Base-by-base conservation (phyloP, 2,888 invertebrate species). In the Chalcis sispes region DNA sequence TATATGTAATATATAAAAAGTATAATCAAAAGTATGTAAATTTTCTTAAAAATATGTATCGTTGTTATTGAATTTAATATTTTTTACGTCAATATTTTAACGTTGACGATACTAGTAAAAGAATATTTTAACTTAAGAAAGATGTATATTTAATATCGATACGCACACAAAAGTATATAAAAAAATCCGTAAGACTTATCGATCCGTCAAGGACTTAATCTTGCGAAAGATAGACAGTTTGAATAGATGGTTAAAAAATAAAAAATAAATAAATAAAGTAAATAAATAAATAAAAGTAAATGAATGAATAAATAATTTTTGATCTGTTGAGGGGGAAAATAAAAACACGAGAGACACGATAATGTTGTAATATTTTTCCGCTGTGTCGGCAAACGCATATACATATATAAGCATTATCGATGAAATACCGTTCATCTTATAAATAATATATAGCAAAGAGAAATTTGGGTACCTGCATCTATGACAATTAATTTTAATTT, bases 381-480 rank as follows among this genome's bases (percentile, higher is more conserved):
- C 71, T 72, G 64, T 58, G 67, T 42, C 70, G 52, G 65, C 52
- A 71, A 64, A 65, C 65, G 48, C 69, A 65, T 70, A 73, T 73
- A 65, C 58, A 72, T 58, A 29, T 42, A n/a, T 36, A 54, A 23
- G 46, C 50, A 56, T 52, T 76, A 76, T 59, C n/a, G 32, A 70
- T 62, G 25, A 77, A 61, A 66, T 40, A 70, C 48, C 65, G 59
- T 70, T 73, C 52, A 69, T 67, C 69, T n/a, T 72, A 77, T 54
- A 72, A 62, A 73, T 77, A 48, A 20, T n/a, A 71, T 59, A 46
- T 73, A 75, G 42, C 48, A 52, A 66, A 67, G 42, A 62, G 36
- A 58, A 48, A 59, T 77, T 73, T 58, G 58, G 69, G 77, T 78
- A 78, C 75, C 77, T 78, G 75, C 72, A 75, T 66, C 59, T 25